Conservation (phyloP, 2,797 vertebrate genomes). For the Hyperoplus lanceolatus region DNA sequence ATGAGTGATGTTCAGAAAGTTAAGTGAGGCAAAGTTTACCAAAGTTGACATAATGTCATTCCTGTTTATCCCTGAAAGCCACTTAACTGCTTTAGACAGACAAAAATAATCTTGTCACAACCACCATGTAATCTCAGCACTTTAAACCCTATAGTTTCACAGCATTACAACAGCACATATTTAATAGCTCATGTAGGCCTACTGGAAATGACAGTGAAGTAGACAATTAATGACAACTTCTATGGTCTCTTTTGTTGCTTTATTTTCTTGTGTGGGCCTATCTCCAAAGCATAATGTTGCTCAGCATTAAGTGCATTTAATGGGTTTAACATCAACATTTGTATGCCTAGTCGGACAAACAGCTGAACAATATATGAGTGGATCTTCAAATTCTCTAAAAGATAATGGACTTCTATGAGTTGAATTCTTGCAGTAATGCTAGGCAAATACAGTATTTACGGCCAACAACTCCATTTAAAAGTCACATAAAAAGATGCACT, state of each 20-base stretch:
- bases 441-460: neutral
- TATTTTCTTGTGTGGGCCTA: no score
- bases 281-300: neutral
- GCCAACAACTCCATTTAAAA: neutral
- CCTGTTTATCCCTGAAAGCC: conserved; percentile 65
- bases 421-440: neutral
- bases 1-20: conserved; percentile 56
- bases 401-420: neutral
- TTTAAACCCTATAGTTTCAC: conserved; percentile 14
- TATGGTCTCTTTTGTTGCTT: neutral
- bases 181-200: neutral
- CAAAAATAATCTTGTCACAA: conserved; percentile 19
- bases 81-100: conserved; percentile 62
- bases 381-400: neutral
- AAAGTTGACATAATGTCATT: conserved; percentile 66
- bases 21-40: conserved; percentile 53
- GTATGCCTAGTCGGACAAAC: neutral
- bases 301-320: neutral
- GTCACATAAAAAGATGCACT: neutral
- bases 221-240: conserved; percentile 3
- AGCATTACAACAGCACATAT: conserved; percentile 33
- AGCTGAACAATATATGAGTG: neutral
- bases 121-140: conserved; percentile 41
- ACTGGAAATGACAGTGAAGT: neutral
- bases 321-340: neutral